Evolutionary conservation across 1,140 invertebrate genomes (phyloP), one percentile per base, ranked within the genome.

Genomic region (Saccostrea glomerata): DNA sequence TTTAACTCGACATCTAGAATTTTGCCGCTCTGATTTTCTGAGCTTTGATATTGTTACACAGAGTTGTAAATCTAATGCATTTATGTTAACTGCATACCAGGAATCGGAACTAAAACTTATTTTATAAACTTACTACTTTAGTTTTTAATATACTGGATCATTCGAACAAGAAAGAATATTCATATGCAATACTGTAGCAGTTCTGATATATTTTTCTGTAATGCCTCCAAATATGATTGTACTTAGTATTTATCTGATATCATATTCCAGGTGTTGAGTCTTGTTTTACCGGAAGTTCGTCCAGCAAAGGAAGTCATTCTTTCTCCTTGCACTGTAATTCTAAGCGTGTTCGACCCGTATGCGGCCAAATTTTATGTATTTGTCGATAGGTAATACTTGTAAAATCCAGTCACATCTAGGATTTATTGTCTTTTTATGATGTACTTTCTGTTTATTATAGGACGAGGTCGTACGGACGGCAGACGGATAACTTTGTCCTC

Each of bases 401-500:
- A 36, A 40, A 30, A 25, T 77, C 13, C 25, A 36, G 9, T 6
- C 15, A 77, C 30, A 77, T 63, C 58, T n/a, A 63, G 12, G 70
- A 25, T 36, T 30, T 30, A 77, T 77, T 77, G 25, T 25, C 23
- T 4, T 30, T 23, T 11, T 15, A 77, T 36, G 15, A 36, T 13
- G 23, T 30, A 15, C 47, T 55, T 54, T 55, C 11, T 36, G 13
- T 55, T 82, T 36, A 7, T 58, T 87, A 23, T 36, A 85, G 89
- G 89, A 60, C 47, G 87, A 82, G 87, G 87, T 20, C 58, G 87
- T 58, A 84, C 82, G 17, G 88, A 90, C 23, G 89, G 91, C 36
- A 66, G 92, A 85, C 86, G 92, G 47, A 91, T 91, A 12, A 93
- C 92, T 20, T 82, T 93, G n/a, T 93, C 92, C 15, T 91, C 92